A percentile compares a stretch with the other conserved stretches of the same genome.
These are phyloP conservation scores for Pseudocheirus occidentalis DNA, from an alignment of 2,797 vertebrate species.

Conservation along the genomic window DNA sequence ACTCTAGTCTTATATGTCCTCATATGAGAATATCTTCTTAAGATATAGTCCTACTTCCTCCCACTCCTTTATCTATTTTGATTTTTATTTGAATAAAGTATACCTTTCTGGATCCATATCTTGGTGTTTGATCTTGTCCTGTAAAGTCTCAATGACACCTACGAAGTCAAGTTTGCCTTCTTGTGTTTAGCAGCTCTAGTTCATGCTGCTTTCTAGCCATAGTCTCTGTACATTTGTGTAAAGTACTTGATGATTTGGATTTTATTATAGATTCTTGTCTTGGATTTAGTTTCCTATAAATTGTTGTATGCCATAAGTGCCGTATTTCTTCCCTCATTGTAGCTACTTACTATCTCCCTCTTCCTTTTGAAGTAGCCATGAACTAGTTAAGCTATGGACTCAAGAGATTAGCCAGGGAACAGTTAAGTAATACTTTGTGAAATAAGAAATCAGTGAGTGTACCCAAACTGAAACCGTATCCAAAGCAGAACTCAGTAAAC, in stretches of 20 bases:
- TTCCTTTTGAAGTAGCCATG: no score
- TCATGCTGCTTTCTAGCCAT: background rate
- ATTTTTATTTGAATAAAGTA: background rate
- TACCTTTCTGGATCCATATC: background rate
- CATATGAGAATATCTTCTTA: background rate
- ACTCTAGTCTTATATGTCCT: background rate
- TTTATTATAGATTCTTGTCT: background rate
- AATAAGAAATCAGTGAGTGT: no score
- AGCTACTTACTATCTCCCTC: background rate
- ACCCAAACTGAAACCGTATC: no score
- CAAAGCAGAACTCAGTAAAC: no score
- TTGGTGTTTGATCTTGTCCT: background rate
- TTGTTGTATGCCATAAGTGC: background rate
- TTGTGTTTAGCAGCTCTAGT: background rate
- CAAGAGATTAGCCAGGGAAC: no score
- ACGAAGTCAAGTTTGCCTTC: background rate
- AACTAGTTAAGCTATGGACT: no score
- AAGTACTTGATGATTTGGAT: background rate
- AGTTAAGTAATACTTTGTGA: no score
- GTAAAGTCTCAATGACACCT: background rate
- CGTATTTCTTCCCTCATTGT: background rate
- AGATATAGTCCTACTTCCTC: background rate
- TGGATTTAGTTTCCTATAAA: background rate
- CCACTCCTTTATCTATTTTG: background rate
- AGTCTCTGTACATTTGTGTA: background rate